A percentile compares a stretch with the other conserved stretches of the same genome.
These are phyloP conservation scores for Watsonalla binaria DNA, from an alignment of 2,888 invertebrate species.

Conservation along the genomic window DNA sequence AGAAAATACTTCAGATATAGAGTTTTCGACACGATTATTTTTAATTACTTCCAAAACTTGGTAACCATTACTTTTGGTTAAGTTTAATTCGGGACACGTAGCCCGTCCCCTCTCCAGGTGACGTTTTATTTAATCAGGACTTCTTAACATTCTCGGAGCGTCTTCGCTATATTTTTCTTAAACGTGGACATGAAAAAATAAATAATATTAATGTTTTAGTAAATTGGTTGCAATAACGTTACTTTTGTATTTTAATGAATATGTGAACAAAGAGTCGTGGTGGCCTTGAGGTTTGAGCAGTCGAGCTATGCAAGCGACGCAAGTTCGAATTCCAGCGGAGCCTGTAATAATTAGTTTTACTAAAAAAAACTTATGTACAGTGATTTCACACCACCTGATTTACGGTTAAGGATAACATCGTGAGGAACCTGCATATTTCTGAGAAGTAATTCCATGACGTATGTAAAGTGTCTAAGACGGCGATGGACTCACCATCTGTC, in stretches of 20 bases:
- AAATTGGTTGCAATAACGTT: background rate
- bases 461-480: no score
- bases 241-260: background rate
- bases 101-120: conserved; percentile 36
- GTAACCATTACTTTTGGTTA: background rate
- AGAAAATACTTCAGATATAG: background rate
- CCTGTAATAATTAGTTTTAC: no score
- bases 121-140: conserved; percentile 75
- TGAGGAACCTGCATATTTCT: no score
- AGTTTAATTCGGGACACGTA: conserved; percentile 57
- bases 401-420: no score
- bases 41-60: background rate
- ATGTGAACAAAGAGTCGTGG: no score
- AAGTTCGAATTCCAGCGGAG: no score
- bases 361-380: no score
- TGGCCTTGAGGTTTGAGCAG: no score
- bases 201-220: conserved; percentile 7
- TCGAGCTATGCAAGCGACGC: no score
- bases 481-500: no score
- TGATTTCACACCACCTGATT: no score
- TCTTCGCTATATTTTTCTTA: conserved; percentile 54
- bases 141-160: conserved; percentile 67
- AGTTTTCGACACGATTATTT: background rate
- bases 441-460: no score
- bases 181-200: conserved; percentile 17